These are phyloP conservation scores for Arrhopalites spinosus DNA, from an alignment of 2,888 invertebrate genomes.

Conservation along the genomic window DNA sequence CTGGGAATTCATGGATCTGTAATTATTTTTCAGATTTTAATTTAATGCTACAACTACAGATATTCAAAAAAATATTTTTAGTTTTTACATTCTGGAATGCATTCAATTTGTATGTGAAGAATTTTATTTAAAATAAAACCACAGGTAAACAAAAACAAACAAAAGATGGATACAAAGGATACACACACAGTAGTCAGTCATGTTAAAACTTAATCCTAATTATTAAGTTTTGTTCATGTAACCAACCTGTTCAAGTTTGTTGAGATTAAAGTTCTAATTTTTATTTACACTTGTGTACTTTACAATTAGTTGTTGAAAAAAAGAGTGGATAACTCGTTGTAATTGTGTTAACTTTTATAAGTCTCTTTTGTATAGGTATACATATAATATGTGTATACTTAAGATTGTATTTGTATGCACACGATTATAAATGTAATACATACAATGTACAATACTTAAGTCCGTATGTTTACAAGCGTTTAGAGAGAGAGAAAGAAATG, in stretches of 20 bases:
- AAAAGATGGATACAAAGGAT: background rate
- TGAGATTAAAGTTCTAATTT: constrained; percentile 1
- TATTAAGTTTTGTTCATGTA: constrained; percentile 11
- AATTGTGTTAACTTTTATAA: no score
- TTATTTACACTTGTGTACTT: background rate
- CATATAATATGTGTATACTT: no score
- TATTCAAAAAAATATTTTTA: background rate
- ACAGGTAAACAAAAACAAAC: background rate
- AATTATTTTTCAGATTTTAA: no score
- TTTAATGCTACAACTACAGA: no score
- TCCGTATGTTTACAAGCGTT: background rate
- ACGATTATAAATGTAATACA: no score
- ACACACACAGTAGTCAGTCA: background rate
- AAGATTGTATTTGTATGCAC: no score
- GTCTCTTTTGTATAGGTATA: no score
- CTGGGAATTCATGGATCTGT: no score
- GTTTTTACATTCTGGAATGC: background rate
- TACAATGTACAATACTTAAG: background rate
- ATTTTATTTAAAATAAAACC: background rate
- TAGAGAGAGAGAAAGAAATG: background rate
- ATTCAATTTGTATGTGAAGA: background rate
- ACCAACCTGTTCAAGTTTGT: constrained; percentile 23
- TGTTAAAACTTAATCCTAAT: constrained; percentile 19
- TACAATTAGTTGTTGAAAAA: no score
- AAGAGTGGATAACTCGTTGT: no score